These are phyloP conservation scores for Lerema accius DNA, from an alignment of 1,140 invertebrate genomes.

Conservation along the genomic window DNA sequence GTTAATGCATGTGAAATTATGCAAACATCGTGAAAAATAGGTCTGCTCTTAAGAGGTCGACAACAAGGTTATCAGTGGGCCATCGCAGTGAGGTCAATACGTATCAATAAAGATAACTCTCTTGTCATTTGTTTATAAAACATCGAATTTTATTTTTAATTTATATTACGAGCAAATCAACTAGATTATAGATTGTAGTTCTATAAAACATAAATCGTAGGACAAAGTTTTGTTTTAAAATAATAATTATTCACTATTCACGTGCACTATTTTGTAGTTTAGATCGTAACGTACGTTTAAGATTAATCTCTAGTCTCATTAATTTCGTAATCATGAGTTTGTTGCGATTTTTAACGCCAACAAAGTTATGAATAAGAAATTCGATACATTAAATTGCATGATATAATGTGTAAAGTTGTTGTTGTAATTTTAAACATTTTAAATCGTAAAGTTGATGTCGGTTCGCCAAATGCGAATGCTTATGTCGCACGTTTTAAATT, in stretches of 20 bases:
- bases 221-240: slow-evolving; percentile 35
- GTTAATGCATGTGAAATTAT: too few species aligned
- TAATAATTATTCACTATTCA: slow-evolving; percentile 48
- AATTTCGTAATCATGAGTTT: slow-evolving; percentile 69
- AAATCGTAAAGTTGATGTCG: slow-evolving; percentile 33
- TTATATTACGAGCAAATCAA: slow-evolving; percentile 28
- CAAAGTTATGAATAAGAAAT: slow-evolving; percentile 39
- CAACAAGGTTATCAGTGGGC: background rate
- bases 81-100: slow-evolving; percentile 13
- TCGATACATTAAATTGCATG: slow-evolving; percentile 47
- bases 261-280: slow-evolving; percentile 51
- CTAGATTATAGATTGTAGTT: slow-evolving; percentile 30
- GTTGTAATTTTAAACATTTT: slow-evolving; percentile 51
- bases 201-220: slow-evolving; percentile 11
- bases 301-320: slow-evolving; percentile 76
- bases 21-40: background rate
- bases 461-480: slow-evolving; percentile 55
- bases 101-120: slow-evolving; percentile 13
- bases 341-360: slow-evolving; percentile 50
- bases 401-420: slow-evolving; percentile 55
- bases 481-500: slow-evolving; percentile 70
- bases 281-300: slow-evolving; percentile 54
- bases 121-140: slow-evolving; percentile 38
- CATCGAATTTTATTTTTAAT: slow-evolving; percentile 49
- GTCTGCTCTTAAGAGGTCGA: background rate